These are phyloP conservation scores for Brachylomia viminalis DNA, from an alignment of 2,888 invertebrate species.

Conservation along the genomic window DNA sequence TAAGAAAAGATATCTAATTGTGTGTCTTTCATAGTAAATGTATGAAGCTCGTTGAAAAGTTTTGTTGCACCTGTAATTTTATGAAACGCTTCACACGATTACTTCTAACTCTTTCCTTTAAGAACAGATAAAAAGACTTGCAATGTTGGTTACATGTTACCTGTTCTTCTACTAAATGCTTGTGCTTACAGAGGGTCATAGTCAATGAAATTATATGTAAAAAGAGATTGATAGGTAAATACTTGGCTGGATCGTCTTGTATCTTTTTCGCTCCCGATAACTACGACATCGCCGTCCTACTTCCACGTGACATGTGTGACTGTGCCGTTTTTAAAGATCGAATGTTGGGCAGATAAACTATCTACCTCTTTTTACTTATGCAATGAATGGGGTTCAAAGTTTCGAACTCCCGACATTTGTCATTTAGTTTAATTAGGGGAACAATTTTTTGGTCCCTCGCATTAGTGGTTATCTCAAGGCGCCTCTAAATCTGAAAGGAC, in stretches of 20 bases:
- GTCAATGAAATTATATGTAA: no score
- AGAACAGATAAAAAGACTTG: not conserved
- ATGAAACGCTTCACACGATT: not conserved
- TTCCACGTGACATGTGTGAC: no score
- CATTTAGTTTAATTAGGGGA: not conserved
- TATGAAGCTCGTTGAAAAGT: slow-evolving; percentile 3
- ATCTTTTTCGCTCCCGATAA: no score
- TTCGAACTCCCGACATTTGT: not conserved
- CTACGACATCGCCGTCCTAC: no score
- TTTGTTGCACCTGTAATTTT: slow-evolving; percentile 2
- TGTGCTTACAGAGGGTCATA: not conserved
- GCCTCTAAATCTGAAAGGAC: not conserved
- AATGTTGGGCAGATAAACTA: no score
- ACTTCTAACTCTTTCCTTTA: not conserved
- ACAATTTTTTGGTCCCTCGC: not conserved
- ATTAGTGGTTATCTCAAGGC: not conserved
- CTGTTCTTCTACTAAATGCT: not conserved
- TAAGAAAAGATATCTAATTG: slow-evolving; percentile 30
- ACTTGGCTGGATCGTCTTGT: no score
- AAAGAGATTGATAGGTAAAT: no score
- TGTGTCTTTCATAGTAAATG: slow-evolving; percentile 29
- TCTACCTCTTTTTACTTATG: no score
- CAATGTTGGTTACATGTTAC: not conserved
- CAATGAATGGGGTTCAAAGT: not conserved
- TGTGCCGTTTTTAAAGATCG: no score